Evolutionary conservation across 2,888 invertebrate species (phyloP), one percentile per base, ranked within the genome.

Genomic region (Deroplatys truncata): DNA sequence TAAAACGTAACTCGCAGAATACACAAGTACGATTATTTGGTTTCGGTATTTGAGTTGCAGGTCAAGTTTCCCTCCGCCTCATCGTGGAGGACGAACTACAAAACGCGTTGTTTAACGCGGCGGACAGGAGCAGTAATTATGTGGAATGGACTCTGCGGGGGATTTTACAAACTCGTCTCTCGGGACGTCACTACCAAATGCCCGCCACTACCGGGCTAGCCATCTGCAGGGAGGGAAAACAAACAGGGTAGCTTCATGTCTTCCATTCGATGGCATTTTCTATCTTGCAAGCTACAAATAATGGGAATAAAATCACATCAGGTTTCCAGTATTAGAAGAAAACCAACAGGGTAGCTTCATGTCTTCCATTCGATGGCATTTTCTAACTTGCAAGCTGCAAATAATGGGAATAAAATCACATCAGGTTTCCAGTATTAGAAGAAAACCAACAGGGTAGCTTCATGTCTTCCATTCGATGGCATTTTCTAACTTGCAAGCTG

Each of bases 171-270:
- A 87, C 87, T 28, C 43, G 87, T 86, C 86, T 86, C 86, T 25
- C 82, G 82, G 86, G 86, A 86, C 72, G 86, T 87, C 87, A 87
- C 87, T 25, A n/a, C 87, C 87, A 87, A 87, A 87, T 83, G 87
- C 82, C 83, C 25, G 56, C 56, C 56, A 72, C 20, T 20, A 72
- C 20, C 20, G 16, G 16, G 20, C 56, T 43, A 43, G 43, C 56
- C 56, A 72, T 72, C 56, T 72, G 56, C 25, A 72, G 56, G 20
- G 7, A 72, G 56, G n/a, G 56, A 72, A 72, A 72, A 72, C 56
- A 72, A 72, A 72, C 56, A 72, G 20, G 56, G 25, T 25, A 1
- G 56, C 20, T 5, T 72, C 56, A 25, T 72, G 25, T 25, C 25
- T 72, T 43, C 43, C 43, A 43, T 43, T 43, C 43, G 13, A 43